phyloP scores from a whole-genome alignment of 2,113 vertebrate genomes.

The Albula glossodonta region DNA sequence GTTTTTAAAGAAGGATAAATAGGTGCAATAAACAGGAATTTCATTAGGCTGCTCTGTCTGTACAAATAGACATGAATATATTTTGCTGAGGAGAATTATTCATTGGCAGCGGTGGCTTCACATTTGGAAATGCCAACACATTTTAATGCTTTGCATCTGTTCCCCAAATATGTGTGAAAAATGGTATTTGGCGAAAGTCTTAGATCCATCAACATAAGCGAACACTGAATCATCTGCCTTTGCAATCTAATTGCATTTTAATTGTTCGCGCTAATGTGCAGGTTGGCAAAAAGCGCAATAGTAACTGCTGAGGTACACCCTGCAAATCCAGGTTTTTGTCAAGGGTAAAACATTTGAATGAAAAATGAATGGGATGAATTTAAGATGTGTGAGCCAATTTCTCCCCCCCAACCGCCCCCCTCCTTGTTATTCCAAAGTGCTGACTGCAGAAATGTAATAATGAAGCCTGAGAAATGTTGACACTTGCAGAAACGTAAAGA shows the following conservation, averaged over 20 bases:
- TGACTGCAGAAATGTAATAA: neutral
- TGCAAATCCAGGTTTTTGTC: constrained; percentile 29
- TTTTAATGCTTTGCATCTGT: constrained; percentile 25
- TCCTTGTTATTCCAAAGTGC: constrained; percentile 1
- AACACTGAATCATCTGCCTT: constrained; percentile 31
- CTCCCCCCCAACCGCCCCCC: neutral
- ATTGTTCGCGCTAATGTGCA: constrained; percentile 42
- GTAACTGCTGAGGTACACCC: constrained; percentile 31
- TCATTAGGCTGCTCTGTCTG: neutral
- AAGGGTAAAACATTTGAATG: constrained; percentile 11
- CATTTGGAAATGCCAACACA: constrained; percentile 29
- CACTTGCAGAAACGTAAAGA: neutral
- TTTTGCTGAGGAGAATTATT: constrained; percentile 16
- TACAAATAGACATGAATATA: constrained; percentile 23
- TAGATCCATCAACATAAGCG: constrained; percentile 30
- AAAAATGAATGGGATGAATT: constrained; percentile 27
- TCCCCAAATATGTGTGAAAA: constrained; percentile 34
- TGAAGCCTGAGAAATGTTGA: constrained; percentile 1
- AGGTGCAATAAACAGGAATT: neutral
- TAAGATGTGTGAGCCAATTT: constrained; percentile 27
- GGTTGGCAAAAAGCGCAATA: constrained; percentile 32
- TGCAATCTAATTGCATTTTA: constrained; percentile 40
- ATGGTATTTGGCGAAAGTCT: constrained; percentile 35
- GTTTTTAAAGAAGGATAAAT: constrained; percentile 21
- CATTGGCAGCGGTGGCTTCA: constrained; percentile 7